Conservation (phyloP, 2,888 invertebrate genomes). For the Dilophus febrilis region DNA sequence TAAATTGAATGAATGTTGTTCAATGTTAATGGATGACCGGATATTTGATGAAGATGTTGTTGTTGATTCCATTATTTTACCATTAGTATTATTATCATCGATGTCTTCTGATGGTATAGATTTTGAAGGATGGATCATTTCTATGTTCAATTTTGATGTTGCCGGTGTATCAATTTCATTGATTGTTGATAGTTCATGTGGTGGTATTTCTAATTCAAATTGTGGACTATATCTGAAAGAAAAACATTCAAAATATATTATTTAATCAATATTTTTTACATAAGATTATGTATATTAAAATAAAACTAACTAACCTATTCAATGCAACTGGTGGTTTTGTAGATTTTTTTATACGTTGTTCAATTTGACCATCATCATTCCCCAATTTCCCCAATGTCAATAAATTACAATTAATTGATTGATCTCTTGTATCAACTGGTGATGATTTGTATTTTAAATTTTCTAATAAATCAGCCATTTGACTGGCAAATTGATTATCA, state of each 20-base stretch:
- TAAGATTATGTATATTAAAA: too few species aligned
- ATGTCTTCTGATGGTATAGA: constrained; percentile 20
- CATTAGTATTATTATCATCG: neutral
- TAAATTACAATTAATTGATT: too few species aligned
- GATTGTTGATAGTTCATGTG: constrained; percentile 49
- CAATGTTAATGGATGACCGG: neutral
- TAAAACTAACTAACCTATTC: too few species aligned
- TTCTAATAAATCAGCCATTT: neutral
- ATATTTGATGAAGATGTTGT: neutral
- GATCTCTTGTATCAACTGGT: neutral
- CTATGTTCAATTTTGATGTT: constrained; percentile 25
- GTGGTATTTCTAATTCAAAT: constrained; percentile 19
- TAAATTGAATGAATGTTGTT: neutral
- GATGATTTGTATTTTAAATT: neutral
- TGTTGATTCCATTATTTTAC: neutral
- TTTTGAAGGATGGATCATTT: constrained; percentile 3
- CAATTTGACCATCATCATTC: too few species aligned
- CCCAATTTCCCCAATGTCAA: neutral
- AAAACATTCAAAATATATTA: neutral
- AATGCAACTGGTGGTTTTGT: too few species aligned
- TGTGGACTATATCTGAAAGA: constrained; percentile 22
- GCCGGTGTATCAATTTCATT: constrained; percentile 50
- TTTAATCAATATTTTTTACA: too few species aligned
- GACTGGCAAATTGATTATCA: constrained; percentile 11
- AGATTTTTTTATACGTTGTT: too few species aligned